Conservation (phyloP, 2,888 invertebrate genomes). For the Tiliacea aurago region DNA sequence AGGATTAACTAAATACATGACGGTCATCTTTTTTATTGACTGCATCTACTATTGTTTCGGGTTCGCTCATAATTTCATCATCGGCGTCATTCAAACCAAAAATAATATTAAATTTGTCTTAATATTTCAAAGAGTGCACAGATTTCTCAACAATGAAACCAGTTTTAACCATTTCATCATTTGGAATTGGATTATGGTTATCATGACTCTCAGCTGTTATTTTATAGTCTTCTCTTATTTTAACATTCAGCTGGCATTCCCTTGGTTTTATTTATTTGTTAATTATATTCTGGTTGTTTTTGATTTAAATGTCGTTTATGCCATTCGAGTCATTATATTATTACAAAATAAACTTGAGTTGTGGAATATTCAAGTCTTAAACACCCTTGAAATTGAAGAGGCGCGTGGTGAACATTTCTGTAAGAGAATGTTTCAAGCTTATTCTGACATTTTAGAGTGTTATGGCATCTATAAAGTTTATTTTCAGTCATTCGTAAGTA, state of each 20-base stretch:
- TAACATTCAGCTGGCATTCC: not conserved
- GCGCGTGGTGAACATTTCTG: not conserved
- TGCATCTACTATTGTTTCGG: conserved; percentile 10
- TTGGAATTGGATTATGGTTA: conserved; percentile 30
- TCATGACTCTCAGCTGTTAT: not conserved
- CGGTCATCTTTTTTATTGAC: not conserved
- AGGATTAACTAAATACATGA: not conserved
- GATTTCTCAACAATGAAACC: conserved; percentile 8
- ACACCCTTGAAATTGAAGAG: not conserved
- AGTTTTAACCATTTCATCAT: not conserved
- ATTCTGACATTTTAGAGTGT: conserved; percentile 18
- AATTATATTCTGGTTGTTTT: conserved; percentile 1
- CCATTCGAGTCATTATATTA: conserved; percentile 3
- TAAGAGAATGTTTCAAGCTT: conserved; percentile 29
- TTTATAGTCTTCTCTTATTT: not conserved
- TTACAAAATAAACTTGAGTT: conserved; percentile 24
- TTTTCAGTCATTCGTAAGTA: conserved; percentile 15
- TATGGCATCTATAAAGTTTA: not conserved
- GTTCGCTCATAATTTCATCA: conserved; percentile 7
- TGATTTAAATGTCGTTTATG: conserved; percentile 21
- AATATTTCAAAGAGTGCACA: conserved; percentile 28
- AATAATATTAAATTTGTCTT: conserved; percentile 18
- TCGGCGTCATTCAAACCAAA: conserved; percentile 3
- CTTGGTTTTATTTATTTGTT: not conserved
- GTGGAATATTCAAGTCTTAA: conserved; percentile 11